Base-by-base conservation (phyloP, 2,797 vertebrate genomes). In the Labroides dimidiatus region DNA sequence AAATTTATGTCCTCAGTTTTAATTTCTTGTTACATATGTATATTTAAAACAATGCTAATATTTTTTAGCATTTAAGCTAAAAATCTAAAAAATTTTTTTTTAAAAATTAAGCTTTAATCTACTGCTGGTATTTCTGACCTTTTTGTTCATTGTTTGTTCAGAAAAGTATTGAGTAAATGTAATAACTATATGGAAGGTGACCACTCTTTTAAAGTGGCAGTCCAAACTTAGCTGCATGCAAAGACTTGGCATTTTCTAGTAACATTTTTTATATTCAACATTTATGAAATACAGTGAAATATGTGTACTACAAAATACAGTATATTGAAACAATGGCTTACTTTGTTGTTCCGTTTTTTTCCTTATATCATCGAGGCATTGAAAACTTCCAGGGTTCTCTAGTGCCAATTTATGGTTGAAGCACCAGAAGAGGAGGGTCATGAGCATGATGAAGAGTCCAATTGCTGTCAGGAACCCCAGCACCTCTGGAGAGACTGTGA, bases 321-420 rank as follows among this genome's bases (percentile, higher is more conserved):
- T n/a, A n/a, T n/a, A 6, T 20, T 30, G 24, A 12, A 59, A 47
- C 2, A 4, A 9, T 14, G 11, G 0, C 78, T 95, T 93, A 94
- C 97, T 97, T 89, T 94, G 92, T 47, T 91, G 87, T 84, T 96
- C 94, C 52, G 91, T 93, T 88, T 83, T 94, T 81, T 95, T 93
- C 84, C 89, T 94, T 89, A 95, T 97, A 85, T 94, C 95, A 87
- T 96, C 95, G 0, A 97, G 94, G 84, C 96, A 95, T 87, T 95
- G 95, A 84, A 97, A 96, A 70, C 92, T 95, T 80, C 94, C 96
- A 83, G 95, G 88, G 86, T 93, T 97, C 86, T 97, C 96, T 58
- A 96, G 95, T 63, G 95, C 94, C 93, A 99, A 93, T 92, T 98
- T 99, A 93, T 97, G 99, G 92, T 97, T 99, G 92, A 98, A 95